These are phyloP conservation scores for Eilema sororculum DNA, from an alignment of 2,888 invertebrate genomes.

Conservation along the genomic window DNA sequence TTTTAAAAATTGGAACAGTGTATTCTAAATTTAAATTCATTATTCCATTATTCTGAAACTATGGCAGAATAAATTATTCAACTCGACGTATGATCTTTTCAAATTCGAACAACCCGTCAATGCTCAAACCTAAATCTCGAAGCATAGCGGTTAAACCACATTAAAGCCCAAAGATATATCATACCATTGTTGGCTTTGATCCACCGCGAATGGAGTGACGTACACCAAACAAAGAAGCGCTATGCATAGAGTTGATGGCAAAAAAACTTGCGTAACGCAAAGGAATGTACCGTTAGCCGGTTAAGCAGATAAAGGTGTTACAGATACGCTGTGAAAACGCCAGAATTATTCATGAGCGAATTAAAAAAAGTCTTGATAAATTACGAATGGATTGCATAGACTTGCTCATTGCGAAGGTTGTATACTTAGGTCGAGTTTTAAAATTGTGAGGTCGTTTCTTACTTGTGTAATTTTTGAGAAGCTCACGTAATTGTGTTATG, in stretches of 20 bases:
- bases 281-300: constrained; percentile 60
- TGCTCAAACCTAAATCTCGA: not conserved
- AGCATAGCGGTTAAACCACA: constrained; percentile 11
- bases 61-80: not conserved
- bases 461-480: not conserved
- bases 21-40: not conserved
- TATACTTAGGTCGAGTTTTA: not conserved
- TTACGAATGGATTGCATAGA: not conserved
- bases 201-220: constrained; percentile 22
- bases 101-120: constrained; percentile 1
- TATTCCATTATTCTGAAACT: not conserved
- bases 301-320: constrained; percentile 20
- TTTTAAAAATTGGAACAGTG: not conserved
- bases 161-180: constrained; percentile 18
- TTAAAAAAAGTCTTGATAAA: not conserved
- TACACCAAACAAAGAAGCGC: constrained; percentile 55
- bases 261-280: constrained; percentile 69
- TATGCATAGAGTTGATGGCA: constrained; percentile 65
- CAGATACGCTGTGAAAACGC: constrained; percentile 10
- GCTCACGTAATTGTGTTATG: no score
- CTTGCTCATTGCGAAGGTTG: not conserved
- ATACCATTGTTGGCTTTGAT: constrained; percentile 21
- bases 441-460: not conserved
- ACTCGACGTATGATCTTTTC: not conserved
- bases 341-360: not conserved